Base-by-base conservation (phyloP, 1,140 invertebrate species). In the Lasioglossum albipes region DNA sequence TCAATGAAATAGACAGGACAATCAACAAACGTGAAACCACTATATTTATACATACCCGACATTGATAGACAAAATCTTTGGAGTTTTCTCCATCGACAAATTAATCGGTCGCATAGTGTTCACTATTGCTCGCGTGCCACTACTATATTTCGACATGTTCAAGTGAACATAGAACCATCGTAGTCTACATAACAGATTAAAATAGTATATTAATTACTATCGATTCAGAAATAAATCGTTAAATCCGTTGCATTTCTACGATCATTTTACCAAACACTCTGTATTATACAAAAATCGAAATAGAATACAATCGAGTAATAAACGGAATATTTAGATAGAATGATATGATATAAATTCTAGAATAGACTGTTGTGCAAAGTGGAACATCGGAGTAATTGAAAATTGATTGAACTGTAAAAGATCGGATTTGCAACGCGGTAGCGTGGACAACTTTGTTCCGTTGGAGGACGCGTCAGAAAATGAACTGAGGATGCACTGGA, bases 401-500 rank as follows among this genome's bases (percentile, higher is more conserved):
- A 49, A 41, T 12, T 2, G 18, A 5, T 4, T 18, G 16, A 62
- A 64, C 36, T 54, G 16, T 42, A 45, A 9, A 36, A 10, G 22
- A 16, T 18, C 7, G 0, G 9, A 27, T 10, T 49, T 49, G 16
- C 31, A 31, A 12, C 20, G 3, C 20, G 9, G 54, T 20, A 52
- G n/a, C 7, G 54, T 67, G 27, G 13, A 54, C 2, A 59, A 16
- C 41, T 49, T 49, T 41, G 13, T 64, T 52, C 68, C 52, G 68
- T 57, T 16, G 59, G 42, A 45, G 65, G 27, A 52, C 77, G 36
- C 71, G 84, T 42, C 74, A 54, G 62, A 45, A 83, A 68, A 61
- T 70, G 31, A 66, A 86, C 85, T 86, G 76, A 79, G 57, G 65
- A 66, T 75, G 72, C 49, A 27, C 72, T 41, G 36, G 45, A 41